phyloP scores from a whole-genome alignment of 2,113 vertebrate species.

The Crotophaga sulcirostris region DNA sequence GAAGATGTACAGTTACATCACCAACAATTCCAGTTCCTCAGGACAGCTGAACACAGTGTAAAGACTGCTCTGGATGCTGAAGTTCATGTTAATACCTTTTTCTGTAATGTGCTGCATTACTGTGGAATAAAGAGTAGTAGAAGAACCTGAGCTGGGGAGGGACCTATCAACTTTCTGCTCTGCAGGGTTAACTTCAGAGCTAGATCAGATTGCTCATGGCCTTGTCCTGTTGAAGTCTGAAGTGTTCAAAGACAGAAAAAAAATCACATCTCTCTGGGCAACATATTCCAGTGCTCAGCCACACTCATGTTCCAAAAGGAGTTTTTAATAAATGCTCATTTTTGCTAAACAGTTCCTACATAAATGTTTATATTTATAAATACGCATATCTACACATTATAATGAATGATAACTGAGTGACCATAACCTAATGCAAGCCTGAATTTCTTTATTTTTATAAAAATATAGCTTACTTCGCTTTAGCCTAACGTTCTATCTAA shows the following conservation, averaged over 20 bases:
- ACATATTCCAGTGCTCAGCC: background rate
- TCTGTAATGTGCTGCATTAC: rapidly evolving
- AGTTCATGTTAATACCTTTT: background rate
- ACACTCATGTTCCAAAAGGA: background rate
- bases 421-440: background rate
- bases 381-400: background rate
- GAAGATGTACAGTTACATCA: background rate
- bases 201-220: background rate
- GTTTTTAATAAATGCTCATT: background rate
- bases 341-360: background rate
- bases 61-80: background rate
- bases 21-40: background rate
- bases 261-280: rapidly evolving
- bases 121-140: background rate
- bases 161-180: background rate
- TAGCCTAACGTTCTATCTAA: background rate
- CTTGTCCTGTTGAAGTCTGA: background rate
- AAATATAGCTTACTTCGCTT: background rate
- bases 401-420: background rate
- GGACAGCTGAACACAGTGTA: background rate
- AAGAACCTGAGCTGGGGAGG: background rate
- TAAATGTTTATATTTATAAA: background rate
- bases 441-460: background rate
- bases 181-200: background rate
- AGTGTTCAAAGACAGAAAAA: background rate